Evolutionary conservation across 2,797 vertebrate genomes (phyloP), one percentile per base, ranked within the genome.

Genomic region (Eulemur coronatus): DNA sequence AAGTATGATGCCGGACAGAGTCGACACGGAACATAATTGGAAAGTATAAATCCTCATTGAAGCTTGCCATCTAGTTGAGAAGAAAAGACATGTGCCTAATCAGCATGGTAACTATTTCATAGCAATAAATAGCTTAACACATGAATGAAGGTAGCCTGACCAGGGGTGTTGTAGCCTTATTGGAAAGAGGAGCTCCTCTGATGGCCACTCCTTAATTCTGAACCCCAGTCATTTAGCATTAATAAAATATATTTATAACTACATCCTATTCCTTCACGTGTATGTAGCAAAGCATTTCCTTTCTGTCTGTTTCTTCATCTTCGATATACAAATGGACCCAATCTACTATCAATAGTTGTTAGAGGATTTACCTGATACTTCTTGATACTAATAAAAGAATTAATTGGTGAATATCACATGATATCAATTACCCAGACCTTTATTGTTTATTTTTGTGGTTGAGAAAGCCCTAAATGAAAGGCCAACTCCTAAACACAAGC

Each of bases 401-500:
- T 85, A 95, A 81, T 81, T 63, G 57, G 26, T 57, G 24, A 91
- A 82, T 85, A 4, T 41, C 17, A 57, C 33, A 50, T 61, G 24
- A 80, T 75, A 90, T 46, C 81, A 73, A 86, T 50, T 35, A 89
- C 28, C 35, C 41, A 22, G 75, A 92, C 70, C 79, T 88, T 57
- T 91, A 46, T n/a, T 59, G 8, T 73, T 63, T 93, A 73, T 95
- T 84, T 82, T 33, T 38, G 15, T 76, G 24, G 30, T 11, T 88
- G 28, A 80, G 35, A 91, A 87, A 70, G 14, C 4, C n/a, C 15
- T 26, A 75, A 70, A 84, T 61, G 28, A 93, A 86, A 79, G 76
- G 41, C 24, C 35, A 95, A 70, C 70, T 59, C 15, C 72, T 89
- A 89, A 97, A 86, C 24, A 84, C 20, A 91, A 88, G 33, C n/a